Evolutionary conservation across 2,113 vertebrate genomes (phyloP).

Genomic region (Seriola quinqueradiata): DNA sequence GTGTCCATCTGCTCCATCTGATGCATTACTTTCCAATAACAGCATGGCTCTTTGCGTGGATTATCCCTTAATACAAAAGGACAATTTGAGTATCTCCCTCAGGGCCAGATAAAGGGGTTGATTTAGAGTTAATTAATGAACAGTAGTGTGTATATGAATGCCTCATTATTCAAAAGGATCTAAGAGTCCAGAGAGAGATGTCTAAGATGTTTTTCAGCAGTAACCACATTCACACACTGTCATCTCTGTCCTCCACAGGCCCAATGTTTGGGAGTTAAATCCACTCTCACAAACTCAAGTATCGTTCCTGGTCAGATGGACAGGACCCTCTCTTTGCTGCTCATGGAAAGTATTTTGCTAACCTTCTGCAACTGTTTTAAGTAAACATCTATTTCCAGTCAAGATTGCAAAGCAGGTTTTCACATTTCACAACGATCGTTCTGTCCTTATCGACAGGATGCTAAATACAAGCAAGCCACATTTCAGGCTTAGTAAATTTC

Average conservation of each 20-base stretch:
- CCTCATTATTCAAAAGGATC: slow-evolving; percentile 11
- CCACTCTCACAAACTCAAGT: slow-evolving; percentile 21
- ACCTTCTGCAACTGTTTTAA: slow-evolving; percentile 73
- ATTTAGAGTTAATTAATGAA: slow-evolving; percentile 16
- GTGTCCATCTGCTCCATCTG: neutral
- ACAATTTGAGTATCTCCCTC: neutral
- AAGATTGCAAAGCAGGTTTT: slow-evolving; percentile 59
- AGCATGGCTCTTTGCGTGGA: neutral
- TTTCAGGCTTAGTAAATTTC: slow-evolving; percentile 45
- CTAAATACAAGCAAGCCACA: slow-evolving; percentile 47
- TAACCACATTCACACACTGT: slow-evolving; percentile 59
- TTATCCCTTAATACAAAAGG: neutral
- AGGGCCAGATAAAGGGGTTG: slow-evolving; percentile 1
- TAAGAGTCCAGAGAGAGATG: slow-evolving; percentile 25
- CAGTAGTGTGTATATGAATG: slow-evolving; percentile 20
- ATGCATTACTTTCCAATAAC: slow-evolving; percentile 23
- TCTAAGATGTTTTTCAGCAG: slow-evolving; percentile 55
- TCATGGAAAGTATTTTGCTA: slow-evolving; percentile 73
- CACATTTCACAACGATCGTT: slow-evolving; percentile 60
- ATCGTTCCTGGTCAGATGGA: slow-evolving; percentile 39
- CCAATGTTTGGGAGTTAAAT: slow-evolving; percentile 50
- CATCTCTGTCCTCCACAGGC: slow-evolving; percentile 52
- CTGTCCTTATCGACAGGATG: slow-evolving; percentile 69
- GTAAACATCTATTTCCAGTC: slow-evolving; percentile 78
- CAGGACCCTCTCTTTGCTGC: slow-evolving; percentile 67